Evolutionary conservation across 2,797 vertebrate genomes (phyloP), one percentile per base, ranked within the genome.

Genomic region (Gastrophryne carolinensis): DNA sequence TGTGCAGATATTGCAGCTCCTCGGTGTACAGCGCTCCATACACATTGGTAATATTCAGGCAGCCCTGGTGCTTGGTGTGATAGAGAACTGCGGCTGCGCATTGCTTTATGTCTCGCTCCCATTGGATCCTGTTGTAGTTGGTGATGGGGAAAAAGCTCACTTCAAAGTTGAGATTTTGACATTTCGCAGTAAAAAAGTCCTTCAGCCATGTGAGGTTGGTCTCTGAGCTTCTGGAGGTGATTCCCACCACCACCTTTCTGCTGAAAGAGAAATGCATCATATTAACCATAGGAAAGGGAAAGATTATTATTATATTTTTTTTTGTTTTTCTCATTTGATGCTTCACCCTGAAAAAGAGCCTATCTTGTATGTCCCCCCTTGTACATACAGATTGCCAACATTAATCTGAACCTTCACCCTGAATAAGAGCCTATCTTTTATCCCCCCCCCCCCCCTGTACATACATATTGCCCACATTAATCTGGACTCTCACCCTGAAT

Each of bases 131-230:
- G 26, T 56, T 73, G 1, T 2, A 3, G 23, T 32, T 47, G 24
- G 49, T 30, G 50, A 73, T 73, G 1, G 32, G 50, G 13, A 73
- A 61, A 56, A 54, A 44, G n/a, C 3, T 47, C 71, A 73, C 49
- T 2, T 41, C 26, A 4, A 29, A 11, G 6, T 29, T 29, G 7
- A 44, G 1, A 8, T 32, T 35, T 2, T 8, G 1, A 44, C 34
- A 73, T 39, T 21, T 24, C 5, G 0, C 2, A 11, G 3, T n/a
- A 6, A 73, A 19, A 5, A 73, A 50, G 1, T 47, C n/a, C 60
- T 30, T 11, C 24, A 73, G 32, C 71, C 71, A 73, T 23, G 24
- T 19, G 6, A 56, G 3, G 26, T 57, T 4, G 4, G 0, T 4
- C 12, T 39, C 34, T 7, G 49, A 27, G 7, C 5, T 30, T 9